Evolutionary conservation across 92 coral and sea anemone species (phyloP), one percentile per base, ranked within the genome.

Genomic region (Zoanthus gigantus): DNA sequence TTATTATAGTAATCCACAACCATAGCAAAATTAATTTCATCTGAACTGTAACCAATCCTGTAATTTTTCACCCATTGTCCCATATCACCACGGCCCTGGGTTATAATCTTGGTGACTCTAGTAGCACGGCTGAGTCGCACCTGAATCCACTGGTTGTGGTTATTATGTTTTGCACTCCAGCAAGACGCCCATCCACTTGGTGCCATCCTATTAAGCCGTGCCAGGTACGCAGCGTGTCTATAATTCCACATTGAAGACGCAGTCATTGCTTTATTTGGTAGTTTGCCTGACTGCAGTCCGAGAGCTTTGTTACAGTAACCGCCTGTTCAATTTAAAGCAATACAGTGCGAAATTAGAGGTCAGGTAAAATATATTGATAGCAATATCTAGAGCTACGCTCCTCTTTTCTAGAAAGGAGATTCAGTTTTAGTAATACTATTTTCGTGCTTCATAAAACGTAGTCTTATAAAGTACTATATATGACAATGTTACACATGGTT

Each of bases 141-240:
- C 85, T 81, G 85, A 15, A 81, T 81, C 85, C 85, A 81, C 60
- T 81, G 85, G 42, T 46, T 66, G 60, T 42, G 85, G 85, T 81
- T 81, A 15, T 63, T 81, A 13, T 46, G 44, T n/a, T 50, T 52
- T 30, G 85, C 58, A 14, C 85, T 60, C 85, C 85, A 81, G 18
- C 58, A 50, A 9, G 85, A 81, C 5, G 85, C 85, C 61, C 75
- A 81, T 31, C 85, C 85, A 12, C 85, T 5, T 11, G 85, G 85
- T 18, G 74, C 73, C n/a, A 32, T 81, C 29, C 85, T 29, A 63
- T 45, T 16, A 2, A 81, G 85, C 56, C 85, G 75, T 13, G 75
- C 85, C 56, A 81, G 46, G 74, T 37, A 81, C 6, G 85, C 85
- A 0, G 85, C 74, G 29, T 81, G 85, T 28, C 28, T 66, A 56